Percentiles rank a stretch among this genome's conserved stretches.
phyloP scores from a whole-genome alignment of 2,113 vertebrate species.

The Saccopteryx bilineata region DNA sequence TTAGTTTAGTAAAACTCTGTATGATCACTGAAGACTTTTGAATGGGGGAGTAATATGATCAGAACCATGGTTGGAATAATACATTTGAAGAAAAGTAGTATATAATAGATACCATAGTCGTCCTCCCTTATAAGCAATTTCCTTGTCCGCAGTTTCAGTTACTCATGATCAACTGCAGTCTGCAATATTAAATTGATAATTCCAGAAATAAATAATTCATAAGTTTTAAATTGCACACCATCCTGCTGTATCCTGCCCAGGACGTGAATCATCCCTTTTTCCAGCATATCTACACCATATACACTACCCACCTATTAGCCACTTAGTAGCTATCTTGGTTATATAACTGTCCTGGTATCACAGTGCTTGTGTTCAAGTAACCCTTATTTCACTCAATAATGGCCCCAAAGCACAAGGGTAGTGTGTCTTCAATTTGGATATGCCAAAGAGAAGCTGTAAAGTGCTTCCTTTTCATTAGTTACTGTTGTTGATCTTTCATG shows the following conservation, averaged over 20 bases:
- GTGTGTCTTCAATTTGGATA: neutral
- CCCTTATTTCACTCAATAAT: neutral
- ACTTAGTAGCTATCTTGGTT: neutral
- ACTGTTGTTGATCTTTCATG: too few relatives aligned
- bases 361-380: neutral
- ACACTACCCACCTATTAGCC: neutral
- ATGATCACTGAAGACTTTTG: conserved; percentile 17
- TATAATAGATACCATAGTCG: neutral
- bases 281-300: neutral
- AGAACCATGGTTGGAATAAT: conserved; percentile 39
- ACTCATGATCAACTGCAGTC: neutral
- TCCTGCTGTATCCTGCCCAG: neutral
- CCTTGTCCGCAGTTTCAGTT: neutral
- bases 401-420: neutral
- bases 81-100: conserved; percentile 32
- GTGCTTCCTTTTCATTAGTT: too few relatives aligned
- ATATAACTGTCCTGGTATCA: neutral
- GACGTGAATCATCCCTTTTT: neutral
- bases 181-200: neutral
- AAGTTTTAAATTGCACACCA: neutral
- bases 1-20: conserved; percentile 42
- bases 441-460: neutral
- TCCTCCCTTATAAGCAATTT: neutral
- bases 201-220: neutral
- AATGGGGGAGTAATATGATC: conserved; percentile 27